phyloP scores from a whole-genome alignment of 2,888 invertebrate species.

The Galeruca laticollis region DNA sequence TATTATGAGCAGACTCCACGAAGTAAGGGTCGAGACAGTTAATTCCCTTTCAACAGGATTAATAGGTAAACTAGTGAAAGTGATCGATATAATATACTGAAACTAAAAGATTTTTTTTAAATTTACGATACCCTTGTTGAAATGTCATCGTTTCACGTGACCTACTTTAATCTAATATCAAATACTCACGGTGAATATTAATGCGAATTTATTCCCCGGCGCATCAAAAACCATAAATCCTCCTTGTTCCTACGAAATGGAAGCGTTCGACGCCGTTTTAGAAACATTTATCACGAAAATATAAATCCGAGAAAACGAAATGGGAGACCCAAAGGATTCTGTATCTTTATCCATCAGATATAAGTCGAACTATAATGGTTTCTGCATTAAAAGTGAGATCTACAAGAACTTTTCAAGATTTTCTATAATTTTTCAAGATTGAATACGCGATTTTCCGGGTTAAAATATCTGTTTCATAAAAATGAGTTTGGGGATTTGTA shows the following conservation, averaged over 20 bases:
- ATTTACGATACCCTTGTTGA: background rate
- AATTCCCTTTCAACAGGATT: background rate
- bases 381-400: no score
- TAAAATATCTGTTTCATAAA: no score
- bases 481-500: no score
- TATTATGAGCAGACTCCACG: no score
- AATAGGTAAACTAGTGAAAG: no score
- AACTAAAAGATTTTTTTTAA: no score
- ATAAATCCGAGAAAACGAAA: slow-evolving; percentile 1
- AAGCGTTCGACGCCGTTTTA: background rate
- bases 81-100: no score
- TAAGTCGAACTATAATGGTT: background rate
- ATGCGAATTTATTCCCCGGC: no score
- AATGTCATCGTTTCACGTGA: background rate
- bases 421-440: no score
- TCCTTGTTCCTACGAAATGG: background rate
- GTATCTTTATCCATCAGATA: background rate
- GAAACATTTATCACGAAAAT: slow-evolving; percentile 10
- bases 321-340: background rate
- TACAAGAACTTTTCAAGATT: no score
- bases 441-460: no score
- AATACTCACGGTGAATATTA: background rate
- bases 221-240: slow-evolving; percentile 6
- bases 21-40: no score
- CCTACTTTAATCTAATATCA: background rate